phyloP scores from a whole-genome alignment of 2,888 invertebrate genomes.

The Antitype chi region DNA sequence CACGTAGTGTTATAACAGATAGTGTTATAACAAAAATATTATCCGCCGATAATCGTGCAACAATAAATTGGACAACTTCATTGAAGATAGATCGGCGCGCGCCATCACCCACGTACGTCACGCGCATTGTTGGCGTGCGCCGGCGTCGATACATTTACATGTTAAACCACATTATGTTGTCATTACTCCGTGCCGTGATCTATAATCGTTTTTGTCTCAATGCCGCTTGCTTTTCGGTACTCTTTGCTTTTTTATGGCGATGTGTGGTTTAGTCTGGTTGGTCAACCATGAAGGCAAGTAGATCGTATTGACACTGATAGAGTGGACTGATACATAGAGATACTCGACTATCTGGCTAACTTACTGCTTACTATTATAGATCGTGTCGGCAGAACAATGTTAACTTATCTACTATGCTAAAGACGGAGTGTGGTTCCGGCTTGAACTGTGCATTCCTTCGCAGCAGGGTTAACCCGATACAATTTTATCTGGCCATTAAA shows the following conservation, averaged over 20 bases:
- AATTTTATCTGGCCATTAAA: constrained; percentile 53
- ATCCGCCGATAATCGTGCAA: constrained; percentile 75
- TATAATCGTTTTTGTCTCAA: constrained; percentile 60
- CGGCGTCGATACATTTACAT: constrained; percentile 65
- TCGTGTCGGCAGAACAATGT: constrained; percentile 46
- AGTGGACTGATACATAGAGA: constrained; percentile 35
- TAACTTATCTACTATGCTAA: constrained; percentile 46
- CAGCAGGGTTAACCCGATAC: constrained; percentile 29
- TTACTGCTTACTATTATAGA: constrained; percentile 51
- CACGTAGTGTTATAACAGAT: constrained; percentile 73
- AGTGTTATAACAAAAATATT: constrained; percentile 81
- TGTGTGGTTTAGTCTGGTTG: constrained; percentile 23
- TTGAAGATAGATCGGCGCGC: constrained; percentile 84
- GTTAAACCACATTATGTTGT: constrained; percentile 69
- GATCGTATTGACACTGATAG: constrained; percentile 46
- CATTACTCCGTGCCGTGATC: constrained; percentile 69
- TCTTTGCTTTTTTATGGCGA: constrained; percentile 34
- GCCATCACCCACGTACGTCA: constrained; percentile 85
- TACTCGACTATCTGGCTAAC: constrained; percentile 28
- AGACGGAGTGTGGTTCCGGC: constrained; percentile 23
- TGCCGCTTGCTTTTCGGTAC: constrained; percentile 40
- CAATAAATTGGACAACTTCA: constrained; percentile 86
- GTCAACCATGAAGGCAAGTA: constrained; percentile 32
- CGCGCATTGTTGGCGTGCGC: constrained; percentile 74
- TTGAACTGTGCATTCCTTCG: constrained; percentile 33